Base-by-base conservation (phyloP, 2,797 vertebrate species). In the Champsocephalus esox region DNA sequence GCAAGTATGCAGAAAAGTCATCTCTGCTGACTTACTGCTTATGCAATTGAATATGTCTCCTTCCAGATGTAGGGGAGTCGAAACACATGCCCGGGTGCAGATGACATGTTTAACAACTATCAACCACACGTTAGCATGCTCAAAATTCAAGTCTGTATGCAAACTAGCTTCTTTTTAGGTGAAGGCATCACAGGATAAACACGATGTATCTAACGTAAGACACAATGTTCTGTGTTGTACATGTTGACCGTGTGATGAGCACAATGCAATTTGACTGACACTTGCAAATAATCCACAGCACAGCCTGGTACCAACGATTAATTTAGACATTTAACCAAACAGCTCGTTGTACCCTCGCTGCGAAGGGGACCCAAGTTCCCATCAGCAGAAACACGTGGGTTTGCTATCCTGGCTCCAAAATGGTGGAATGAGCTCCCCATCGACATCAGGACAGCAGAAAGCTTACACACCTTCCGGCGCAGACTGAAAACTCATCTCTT, bases 11-110 rank as follows among this genome's bases (percentile, higher is more conserved):
- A 76, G 55, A 51, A 73, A 68, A 66, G n/a, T 49, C 14, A 61
- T 55, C 54, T 71, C 56, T 67, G 71, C 77, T 76, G 73, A 79
- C 58, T 75, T 59, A 66, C 41, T 68, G 73, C 66, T 85, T 62
- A 71, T 62, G 74, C 67, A 69, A 49, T 66, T 66, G 13, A 73
- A 59, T 52, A 75, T 54, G 38, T 73, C 65, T 80, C 60, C 60
- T 70, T 77, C 70, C 82, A 80, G 80, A 80, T 82, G 67, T 66
- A 65, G 14, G 44, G 59, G 66, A 70, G 66, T 81, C 45, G 45
- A 70, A 54, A 63, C 50, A 58, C 48, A 46, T 61, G 69, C 34
- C 64, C 58, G 78, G 43, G 57, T 87, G 75, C 58, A 14, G 19
- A 19, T 44, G 65, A 66, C 56, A 54, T 52, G 52, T 72, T 41